Percentiles rank a stretch among this genome's conserved stretches.
These are phyloP conservation scores for Chelonus formosanus DNA, from an alignment of 2,888 invertebrate genomes.

Conservation along the genomic window DNA sequence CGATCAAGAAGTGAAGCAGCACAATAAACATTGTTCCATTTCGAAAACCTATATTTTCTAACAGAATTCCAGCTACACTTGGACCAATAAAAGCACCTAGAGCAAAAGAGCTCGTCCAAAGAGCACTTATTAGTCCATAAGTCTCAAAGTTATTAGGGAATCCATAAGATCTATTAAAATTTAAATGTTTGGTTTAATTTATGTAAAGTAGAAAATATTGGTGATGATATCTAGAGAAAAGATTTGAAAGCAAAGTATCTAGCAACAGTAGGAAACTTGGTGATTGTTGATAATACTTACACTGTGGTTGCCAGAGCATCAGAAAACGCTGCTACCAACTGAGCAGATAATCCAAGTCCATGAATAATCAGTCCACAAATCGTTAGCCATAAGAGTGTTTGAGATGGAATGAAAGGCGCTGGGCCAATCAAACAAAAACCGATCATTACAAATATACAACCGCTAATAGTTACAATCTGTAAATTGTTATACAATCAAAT, in stretches of 20 bases:
- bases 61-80: constrained; percentile 77
- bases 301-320: constrained; percentile 82
- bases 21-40: constrained; percentile 78
- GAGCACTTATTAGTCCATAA: constrained; percentile 87
- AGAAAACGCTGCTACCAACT: constrained; percentile 86
- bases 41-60: constrained; percentile 77
- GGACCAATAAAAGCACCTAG: constrained; percentile 88
- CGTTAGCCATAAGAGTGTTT: constrained; percentile 74
- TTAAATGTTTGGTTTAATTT: not conserved
- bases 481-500: constrained; percentile 5
- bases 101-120: constrained; percentile 91
- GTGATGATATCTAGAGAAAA: no score
- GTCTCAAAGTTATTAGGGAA: constrained; percentile 88
- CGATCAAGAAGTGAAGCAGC: constrained; percentile 73
- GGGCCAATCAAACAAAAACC: constrained; percentile 84
- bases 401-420: constrained; percentile 76
- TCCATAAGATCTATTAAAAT: constrained; percentile 71
- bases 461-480: constrained; percentile 71
- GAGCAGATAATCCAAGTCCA: constrained; percentile 84
- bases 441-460: constrained; percentile 73
- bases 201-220: no score
- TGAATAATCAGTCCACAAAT: constrained; percentile 79
- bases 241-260: no score
- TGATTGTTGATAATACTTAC: constrained; percentile 68
- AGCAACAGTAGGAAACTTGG: no score